phyloP scores from a whole-genome alignment of 2,113 vertebrate genomes.

The Actenoides hombroni region DNA sequence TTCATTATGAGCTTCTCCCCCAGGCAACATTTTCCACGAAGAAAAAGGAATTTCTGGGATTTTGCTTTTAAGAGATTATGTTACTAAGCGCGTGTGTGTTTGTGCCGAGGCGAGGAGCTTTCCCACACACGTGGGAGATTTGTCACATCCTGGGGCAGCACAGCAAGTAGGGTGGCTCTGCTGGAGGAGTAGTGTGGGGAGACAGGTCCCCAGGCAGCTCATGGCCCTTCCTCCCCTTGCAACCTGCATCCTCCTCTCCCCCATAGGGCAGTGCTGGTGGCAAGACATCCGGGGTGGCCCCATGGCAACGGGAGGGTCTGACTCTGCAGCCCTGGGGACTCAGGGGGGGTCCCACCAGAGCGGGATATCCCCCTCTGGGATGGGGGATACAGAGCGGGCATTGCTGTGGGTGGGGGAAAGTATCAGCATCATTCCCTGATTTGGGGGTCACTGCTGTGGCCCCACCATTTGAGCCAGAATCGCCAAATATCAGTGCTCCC shows the following conservation, averaged over 20 bases:
- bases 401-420: no score
- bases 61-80: constrained; percentile 66
- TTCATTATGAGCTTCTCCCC: constrained; percentile 53
- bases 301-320: accelerated
- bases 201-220: background rate
- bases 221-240: background rate
- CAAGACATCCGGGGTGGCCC: accelerated
- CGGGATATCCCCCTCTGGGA: background rate
- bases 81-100: constrained; percentile 38
- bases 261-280: accelerated
- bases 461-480: background rate
- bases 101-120: background rate
- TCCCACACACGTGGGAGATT: background rate
- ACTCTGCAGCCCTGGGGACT: no score
- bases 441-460: accelerated
- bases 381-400: background rate
- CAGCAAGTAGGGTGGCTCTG: background rate
- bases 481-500: accelerated
- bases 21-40: constrained; percentile 54
- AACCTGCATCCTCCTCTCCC: background rate
- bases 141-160: background rate
- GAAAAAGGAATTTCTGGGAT: constrained; percentile 62
- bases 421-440: background rate
- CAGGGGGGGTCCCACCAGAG: accelerated
- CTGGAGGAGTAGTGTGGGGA: background rate